Evolutionary conservation across 2,113 vertebrate genomes (phyloP), one percentile per base, ranked within the genome.

Genomic region (Chionomys nivalis): DNA sequence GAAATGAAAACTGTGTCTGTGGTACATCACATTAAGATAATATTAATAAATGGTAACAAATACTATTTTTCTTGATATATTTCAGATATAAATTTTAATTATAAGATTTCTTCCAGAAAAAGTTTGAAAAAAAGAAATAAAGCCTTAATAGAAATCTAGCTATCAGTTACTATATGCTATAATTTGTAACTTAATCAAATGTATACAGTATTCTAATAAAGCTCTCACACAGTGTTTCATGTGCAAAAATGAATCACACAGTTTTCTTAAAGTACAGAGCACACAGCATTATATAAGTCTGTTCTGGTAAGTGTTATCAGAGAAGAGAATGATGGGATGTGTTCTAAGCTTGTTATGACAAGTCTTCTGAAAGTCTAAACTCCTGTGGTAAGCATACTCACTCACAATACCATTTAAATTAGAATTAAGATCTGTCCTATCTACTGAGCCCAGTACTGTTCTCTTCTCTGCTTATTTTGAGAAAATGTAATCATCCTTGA

Each of bases 101-200:
- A 58, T 95, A 83, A 86, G 6, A 76, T 92, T 79, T 90, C 31
- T 94, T 83, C 61, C 33, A 58, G 63, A 78, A 47, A 75, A 52
- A 49, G 91, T 92, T 86, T 86, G 16, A 88, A 93, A 94, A 94
- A 7, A 72, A 4, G 23, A 95, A 97, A 90, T 87, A 77, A 77
- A 86, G 9, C 23, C 66, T 89, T 88, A 52, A 26, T 78, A 94
- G 78, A 95, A 91, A 95, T 92, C 44, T 47, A 87, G 68, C 13
- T 61, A 77, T 13, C 89, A 77, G 5, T 77, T 58, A 87, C 11
- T 90, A 0, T 58, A 31, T 55, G 49, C 31, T 85, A 5, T 73
- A 93, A 19, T 65, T 65, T 91, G 16, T 9, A 49, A 90, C 10
- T 82, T 55, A 92, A 93, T 95, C 49, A 91, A 85, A 87, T 61